Evolutionary conservation across 2,888 invertebrate genomes (phyloP), one percentile per base, ranked within the genome.

Genomic region (Xylota segnis): DNA sequence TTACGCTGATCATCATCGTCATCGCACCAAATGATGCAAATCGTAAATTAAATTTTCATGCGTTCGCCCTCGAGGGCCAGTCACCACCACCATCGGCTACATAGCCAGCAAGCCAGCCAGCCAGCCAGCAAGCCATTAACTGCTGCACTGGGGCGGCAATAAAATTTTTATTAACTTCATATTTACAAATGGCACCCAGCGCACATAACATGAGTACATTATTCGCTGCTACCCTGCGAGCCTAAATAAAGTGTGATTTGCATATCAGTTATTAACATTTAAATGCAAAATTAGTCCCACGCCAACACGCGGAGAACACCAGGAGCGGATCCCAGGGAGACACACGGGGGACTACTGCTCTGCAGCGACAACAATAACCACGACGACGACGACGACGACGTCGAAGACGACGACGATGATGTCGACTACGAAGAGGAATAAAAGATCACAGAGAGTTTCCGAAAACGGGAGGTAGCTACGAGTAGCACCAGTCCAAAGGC

Each of bases 231-330:
- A 50, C 58, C 59, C 72, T 72, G 65, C 79, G 65, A 59, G 79
- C 59, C 81, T 54, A 68, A 81, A 81, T 81, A 75, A 81, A 81
- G 77, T 87, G 74, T 83, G 83, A 87, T 87, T 87, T 87, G 87
- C 87, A 87, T 87, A 87, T 87, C 87, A 83, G 82, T 87, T 87
- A 87, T 87, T 87, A 87, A 83, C 78, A 87, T 87, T 87, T 83
- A 87, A 83, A 83, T 83, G 87, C 83, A 83, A 87, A 87, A 87
- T 87, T 83, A 87, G 87, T 83, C 87, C 77, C 83, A 87, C 83
- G 83, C 82, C 83, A 74, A 71, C 61, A 56, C 63, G 43, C 47
- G 61, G 66, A 75, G 63, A 82, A 74, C 54, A 83, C 86, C 86
- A 83, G 86, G 77, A 77, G 86, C 86, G 86, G 77, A 84, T 58